Evolutionary conservation across 2,113 vertebrate genomes (phyloP), one percentile per base, ranked within the genome.

Genomic region (Naja naja): DNA sequence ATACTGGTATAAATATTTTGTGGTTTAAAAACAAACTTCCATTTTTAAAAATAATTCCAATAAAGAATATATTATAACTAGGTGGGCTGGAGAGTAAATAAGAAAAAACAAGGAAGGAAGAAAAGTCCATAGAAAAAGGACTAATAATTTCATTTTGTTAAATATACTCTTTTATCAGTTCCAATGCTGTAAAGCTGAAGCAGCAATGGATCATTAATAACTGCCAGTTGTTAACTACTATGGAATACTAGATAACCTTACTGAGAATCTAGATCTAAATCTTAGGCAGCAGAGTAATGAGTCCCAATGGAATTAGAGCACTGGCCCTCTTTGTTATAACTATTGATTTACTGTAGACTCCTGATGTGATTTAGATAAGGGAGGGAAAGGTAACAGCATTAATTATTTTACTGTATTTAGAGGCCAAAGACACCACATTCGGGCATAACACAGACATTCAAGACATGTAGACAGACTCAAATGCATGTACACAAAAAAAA

Each of bases 331-430:
- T 98, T 98, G 98, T 98, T 97, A 97, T 97, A 97, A 93, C 94
- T 97, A 98, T 98, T 90, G 98, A 98, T 98, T 97, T 97, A 89
- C 96, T 91, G 92, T 93, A 94, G 93, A 95, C 91, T 93, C 95
- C 96, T 97, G 97, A 98, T 97, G 97, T 98, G 97, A 98, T 98
- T 98, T 97, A 97, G 98, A 98, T 97, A 97, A 98, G 97, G 90
- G 96, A 97, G 97, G 97, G 97, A 97, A 97, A 98, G 98, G 98
- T 98, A 98, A 98, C 97, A 97, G 96, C 96, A 98, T 98, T 97
- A 98, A 98, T 98, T 98, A 98, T 98, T 98, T 97, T 97, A 69
- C 64, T 69, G 64, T 69, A 98, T 98, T 98, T 98, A 97, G 97
- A 96, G 98, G 96, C 96, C 96, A 95, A 96, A 95, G 97, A 97